phyloP scores from a whole-genome alignment of 2,797 vertebrate genomes.

The Eidolon dupreanum region DNA sequence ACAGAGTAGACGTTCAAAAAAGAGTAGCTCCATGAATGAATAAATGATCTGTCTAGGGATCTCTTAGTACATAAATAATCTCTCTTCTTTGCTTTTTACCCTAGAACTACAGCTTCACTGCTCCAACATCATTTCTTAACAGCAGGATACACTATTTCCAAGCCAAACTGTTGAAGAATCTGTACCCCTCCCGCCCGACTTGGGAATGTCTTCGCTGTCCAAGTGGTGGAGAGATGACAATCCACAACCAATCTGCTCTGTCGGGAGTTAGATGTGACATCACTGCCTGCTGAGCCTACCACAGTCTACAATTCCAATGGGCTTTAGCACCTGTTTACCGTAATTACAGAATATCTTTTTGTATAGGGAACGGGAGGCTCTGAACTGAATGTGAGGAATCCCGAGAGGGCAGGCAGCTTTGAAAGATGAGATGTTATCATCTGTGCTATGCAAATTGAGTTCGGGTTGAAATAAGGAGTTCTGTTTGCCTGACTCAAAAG shows the following conservation, averaged over 20 bases:
- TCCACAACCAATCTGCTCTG: not conserved
- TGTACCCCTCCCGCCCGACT: not conserved
- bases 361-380: conserved; percentile 43
- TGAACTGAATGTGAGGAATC: conserved; percentile 41
- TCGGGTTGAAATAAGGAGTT: conserved; percentile 58
- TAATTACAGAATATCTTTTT: conserved; percentile 66
- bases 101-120: not conserved
- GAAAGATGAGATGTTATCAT: conserved; percentile 51
- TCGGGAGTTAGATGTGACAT: conserved; percentile 49
- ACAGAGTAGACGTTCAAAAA: not conserved
- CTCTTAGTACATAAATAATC: not conserved
- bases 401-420: conserved; percentile 29
- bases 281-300: conserved; percentile 48
- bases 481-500: conserved; percentile 56
- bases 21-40: not conserved
- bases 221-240: not conserved
- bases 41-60: not conserved
- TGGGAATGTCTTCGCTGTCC: not conserved
- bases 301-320: conserved; percentile 27
- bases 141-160: not conserved
- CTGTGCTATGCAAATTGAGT: conserved; percentile 60
- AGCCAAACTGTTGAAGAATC: not conserved
- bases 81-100: not conserved
- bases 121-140: not conserved
- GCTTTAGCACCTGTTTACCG: conserved; percentile 42